Base-by-base conservation (phyloP, 2,888 invertebrate species). In the Synanthedon tipuliformis region DNA sequence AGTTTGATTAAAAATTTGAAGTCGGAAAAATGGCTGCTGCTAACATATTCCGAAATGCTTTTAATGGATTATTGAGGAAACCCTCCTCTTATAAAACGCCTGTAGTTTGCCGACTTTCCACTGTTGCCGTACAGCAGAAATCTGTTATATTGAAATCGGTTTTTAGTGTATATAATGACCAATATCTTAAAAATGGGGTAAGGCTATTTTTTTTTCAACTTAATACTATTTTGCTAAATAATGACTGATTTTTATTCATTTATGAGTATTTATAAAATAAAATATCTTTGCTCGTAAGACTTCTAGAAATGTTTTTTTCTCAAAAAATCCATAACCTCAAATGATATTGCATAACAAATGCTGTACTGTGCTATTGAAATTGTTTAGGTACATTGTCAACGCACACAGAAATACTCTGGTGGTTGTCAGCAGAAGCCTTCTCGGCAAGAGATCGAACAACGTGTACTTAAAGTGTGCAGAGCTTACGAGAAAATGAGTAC, bases 401-500 rank as follows among this genome's bases (percentile, higher is more conserved):
- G 71, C 67, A 65, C 60, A 65, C 75, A 70, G 69, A 66, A 74
- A 61, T 77, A 75, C 68, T 70, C 75, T 71, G 63, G 81, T 59
- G 75, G 73, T 51, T 68, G 71, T 58, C 81, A 82, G 66, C 61
- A 78, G 57, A 91, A 90, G 75, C 88, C 86, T 61, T 87, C 91
- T 49, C 76, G 88, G 69, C 88, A 91, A 71, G 90, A 93, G 73
- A 92, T 96, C 66, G 88, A 91, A 78, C 90, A 93, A 57, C 92
- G 96, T 71, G 95, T 97, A 57, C 81, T 97, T 73, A 93, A 94
- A 91, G 95, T 96, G 71, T 92, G 96, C 84, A 89, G 90, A 66
- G 91, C 94, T 59, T 96, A 94, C 88, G 96, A 97, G 90, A 97
- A 97, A 92, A 91, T 96, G 69, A 90, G 92, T 65, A 90, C 92